Conservation (phyloP, 2,888 invertebrate genomes). For the Notodonta ziczac region DNA sequence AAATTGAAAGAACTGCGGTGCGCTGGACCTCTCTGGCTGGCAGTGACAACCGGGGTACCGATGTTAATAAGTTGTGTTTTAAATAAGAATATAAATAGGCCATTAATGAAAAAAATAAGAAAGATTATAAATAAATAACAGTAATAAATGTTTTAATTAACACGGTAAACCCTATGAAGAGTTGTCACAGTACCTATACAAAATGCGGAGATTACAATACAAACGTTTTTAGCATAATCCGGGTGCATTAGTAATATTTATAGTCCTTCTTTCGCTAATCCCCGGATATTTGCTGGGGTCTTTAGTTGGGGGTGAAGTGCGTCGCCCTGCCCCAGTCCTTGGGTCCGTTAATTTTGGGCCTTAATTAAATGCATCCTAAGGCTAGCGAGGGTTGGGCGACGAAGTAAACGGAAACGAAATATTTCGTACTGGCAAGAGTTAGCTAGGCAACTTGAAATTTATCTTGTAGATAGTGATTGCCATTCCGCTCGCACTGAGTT, state of each 20-base stretch:
- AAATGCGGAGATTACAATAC: conserved; percentile 38
- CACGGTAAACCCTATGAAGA: too few relatives aligned
- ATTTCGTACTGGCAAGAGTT: too few relatives aligned
- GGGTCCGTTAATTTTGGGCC: conserved; percentile 44
- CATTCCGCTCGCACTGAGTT: neutral
- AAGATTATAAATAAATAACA: too few relatives aligned
- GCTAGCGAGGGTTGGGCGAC: neutral
- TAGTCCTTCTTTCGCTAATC: conserved; percentile 56
- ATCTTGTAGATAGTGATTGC: neutral
- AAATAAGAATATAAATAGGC: too few relatives aligned
- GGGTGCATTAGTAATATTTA: conserved; percentile 60
- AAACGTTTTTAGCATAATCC: conserved; percentile 49
- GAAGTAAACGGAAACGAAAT: neutral
- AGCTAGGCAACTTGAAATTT: neutral
- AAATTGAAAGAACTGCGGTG: too few relatives aligned
- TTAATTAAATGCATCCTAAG: conserved; percentile 43
- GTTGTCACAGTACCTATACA: too few relatives aligned
- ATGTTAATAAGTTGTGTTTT: too few relatives aligned
- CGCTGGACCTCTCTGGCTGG: too few relatives aligned
- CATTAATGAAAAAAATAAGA: too few relatives aligned
- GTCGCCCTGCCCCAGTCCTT: conserved; percentile 43
- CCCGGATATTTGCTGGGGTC: conserved; percentile 46
- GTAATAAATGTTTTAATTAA: too few relatives aligned
- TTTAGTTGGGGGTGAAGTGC: conserved; percentile 58
- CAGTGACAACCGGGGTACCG: too few relatives aligned